Conservation (phyloP, 2,888 invertebrate species). For the Epirrhoe alternata region DNA sequence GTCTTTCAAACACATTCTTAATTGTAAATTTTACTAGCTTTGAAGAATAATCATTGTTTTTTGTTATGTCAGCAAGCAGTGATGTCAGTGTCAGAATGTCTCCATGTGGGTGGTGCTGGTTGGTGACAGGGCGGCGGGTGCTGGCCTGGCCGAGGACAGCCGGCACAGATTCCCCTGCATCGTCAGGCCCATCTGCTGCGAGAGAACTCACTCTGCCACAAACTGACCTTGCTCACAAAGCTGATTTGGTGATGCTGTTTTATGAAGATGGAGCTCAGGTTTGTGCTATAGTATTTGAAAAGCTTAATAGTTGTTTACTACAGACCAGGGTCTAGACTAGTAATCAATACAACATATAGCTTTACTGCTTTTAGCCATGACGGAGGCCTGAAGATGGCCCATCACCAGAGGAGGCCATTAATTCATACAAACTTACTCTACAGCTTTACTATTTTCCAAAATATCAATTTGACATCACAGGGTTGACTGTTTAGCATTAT, state of each 20-base stretch:
- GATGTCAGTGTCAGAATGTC: slow-evolving; percentile 87
- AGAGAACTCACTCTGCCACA: slow-evolving; percentile 95
- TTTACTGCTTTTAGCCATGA: too few species aligned
- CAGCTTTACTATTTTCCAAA: too few species aligned
- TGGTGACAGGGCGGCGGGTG: slow-evolving; percentile 93
- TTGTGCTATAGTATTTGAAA: not conserved
- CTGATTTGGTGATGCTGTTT: slow-evolving; percentile 92
- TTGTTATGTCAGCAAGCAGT: slow-evolving; percentile 71
- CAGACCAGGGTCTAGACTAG: too few species aligned
- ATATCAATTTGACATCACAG: too few species aligned
- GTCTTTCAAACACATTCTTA: too few species aligned
- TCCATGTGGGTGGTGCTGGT: slow-evolving; percentile 91
- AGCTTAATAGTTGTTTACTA: too few species aligned
- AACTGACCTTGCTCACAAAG: slow-evolving; percentile 96
- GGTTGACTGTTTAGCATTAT: too few species aligned
- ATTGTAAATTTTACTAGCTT: too few species aligned
- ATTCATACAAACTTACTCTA: too few species aligned
- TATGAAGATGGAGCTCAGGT: slow-evolving; percentile 76
- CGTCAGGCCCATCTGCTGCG: slow-evolving; percentile 83
- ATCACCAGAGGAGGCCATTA: too few species aligned
- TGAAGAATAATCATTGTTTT: not conserved
- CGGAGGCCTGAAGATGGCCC: too few species aligned
- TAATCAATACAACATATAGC: too few species aligned
- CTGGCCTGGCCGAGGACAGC: slow-evolving; percentile 93
- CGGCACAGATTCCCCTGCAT: slow-evolving; percentile 32